Base-by-base conservation (phyloP, 2,888 invertebrate species). In the Clunio marinus region DNA sequence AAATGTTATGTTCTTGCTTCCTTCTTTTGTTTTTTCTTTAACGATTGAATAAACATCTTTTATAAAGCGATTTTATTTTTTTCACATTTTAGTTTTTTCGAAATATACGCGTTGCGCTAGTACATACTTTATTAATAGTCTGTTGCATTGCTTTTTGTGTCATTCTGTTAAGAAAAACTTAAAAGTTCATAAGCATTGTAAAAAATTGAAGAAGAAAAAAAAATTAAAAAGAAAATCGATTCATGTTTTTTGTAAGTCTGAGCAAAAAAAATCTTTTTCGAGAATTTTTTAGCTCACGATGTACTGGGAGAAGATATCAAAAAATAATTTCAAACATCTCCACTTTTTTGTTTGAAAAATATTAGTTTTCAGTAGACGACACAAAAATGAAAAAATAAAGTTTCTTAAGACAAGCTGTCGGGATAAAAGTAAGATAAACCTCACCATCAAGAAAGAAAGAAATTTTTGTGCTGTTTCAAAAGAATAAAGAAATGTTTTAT, bases 1-100 rank as follows among this genome's bases (percentile, higher is more conserved):
- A 63, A 60, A 60, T 37, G 32, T 60, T 24, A 63, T 63, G 46
- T 46, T 63, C 27, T 63, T 28, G 25, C 60, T 35, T 60, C 41
- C 60, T 35, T n/a, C 28, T 60, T 46, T 63, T 22, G 25, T 63
- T 41, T 22, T 63, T 63, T 41, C 62, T 60, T 24, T 4, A 57
- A 22, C 57, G 27, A 57, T 57, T 57, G 57, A 57, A 57, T 27
- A 57, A 57, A 57, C 27, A 57, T 7, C 17, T 24, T 57, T 57
- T 27, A 24, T 57, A 24, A 57, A 25, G 17, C 15, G 45, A n/a
- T 4, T 7, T 7, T 4, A 32, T 32, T 32, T 4, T 32, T 32
- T 4, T 10, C 10, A 32, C 32, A 32, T 32, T 32, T 10, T 10
- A 32, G 10, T 32, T 32, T 4, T 10, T 45, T 45, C 5, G 25